Base-by-base conservation (phyloP, 2,888 invertebrate species). In the Scelioninae gen. 2 region DNA sequence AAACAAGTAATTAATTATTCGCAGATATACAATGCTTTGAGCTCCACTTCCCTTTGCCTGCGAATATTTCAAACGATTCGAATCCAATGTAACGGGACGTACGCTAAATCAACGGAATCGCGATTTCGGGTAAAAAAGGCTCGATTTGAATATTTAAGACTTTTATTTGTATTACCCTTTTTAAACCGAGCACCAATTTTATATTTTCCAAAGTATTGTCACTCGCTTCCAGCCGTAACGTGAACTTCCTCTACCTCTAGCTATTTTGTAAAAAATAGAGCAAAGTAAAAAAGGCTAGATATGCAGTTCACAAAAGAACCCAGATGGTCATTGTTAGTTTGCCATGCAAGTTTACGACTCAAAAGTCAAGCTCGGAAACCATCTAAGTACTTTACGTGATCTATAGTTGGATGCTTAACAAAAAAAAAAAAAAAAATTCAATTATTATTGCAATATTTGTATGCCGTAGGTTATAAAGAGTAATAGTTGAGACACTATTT, bases 381-480 rank as follows among this genome's bases (percentile, higher is more conserved):
- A 48, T 60, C 60, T 15, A 48, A 48, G 46, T 60, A 25, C 25
- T 46, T 60, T 37, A 19, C 48, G 19, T 50, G 46, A 39, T 22
- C 39, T 41, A n/a, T n/a, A n/a, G n/a, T n/a, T n/a, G n/a, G n/a
- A n/a, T n/a, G n/a, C n/a, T n/a, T n/a, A n/a, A n/a, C n/a, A n/a
- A n/a, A n/a, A n/a, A n/a, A n/a, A n/a, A n/a, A n/a, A n/a, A n/a
- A n/a, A n/a, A n/a, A n/a, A n/a, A n/a, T n/a, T n/a, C n/a, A n/a
- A n/a, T n/a, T n/a, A n/a, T n/a, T n/a, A 25, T 25, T 25, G 25
- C 25, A 25, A 4, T 25, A 25, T 3, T 25, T 3, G 3, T 25
- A 25, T 25, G 25, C 6, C 25, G 25, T 6, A 6, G 25, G n/a
- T n/a, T n/a, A n/a, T n/a, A n/a, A n/a, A n/a, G n/a, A n/a, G n/a